phyloP scores from a whole-genome alignment of 2,113 vertebrate genomes.

The Pygoscelis antarcticus region DNA sequence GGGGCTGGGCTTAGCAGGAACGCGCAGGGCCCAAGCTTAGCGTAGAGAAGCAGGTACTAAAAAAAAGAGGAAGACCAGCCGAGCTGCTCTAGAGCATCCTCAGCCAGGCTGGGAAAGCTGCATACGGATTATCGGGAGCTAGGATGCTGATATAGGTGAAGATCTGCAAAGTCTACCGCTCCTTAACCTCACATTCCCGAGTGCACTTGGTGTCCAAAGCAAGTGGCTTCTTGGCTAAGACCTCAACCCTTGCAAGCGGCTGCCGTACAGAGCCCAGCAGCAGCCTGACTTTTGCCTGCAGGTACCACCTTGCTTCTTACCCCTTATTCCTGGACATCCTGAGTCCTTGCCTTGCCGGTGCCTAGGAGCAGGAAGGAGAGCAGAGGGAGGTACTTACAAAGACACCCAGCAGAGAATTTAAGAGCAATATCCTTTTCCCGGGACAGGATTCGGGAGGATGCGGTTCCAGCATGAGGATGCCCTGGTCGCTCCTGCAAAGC shows the following conservation, averaged over 20 bases:
- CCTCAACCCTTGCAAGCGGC: background rate
- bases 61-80: background rate
- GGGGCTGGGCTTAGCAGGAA: background rate
- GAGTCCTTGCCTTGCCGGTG: background rate
- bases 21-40: background rate
- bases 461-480: background rate
- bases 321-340: background rate
- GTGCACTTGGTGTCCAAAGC: background rate
- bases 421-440: constrained; percentile 4
- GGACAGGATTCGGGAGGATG: background rate
- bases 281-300: background rate
- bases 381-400: background rate
- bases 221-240: background rate
- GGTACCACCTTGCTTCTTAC: background rate
- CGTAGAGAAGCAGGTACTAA: background rate
- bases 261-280: background rate
- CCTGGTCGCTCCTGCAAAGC: background rate
- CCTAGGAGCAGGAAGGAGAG: background rate
- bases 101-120: background rate
- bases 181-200: accelerated
- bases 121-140: background rate
- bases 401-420: constrained; percentile 35
- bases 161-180: background rate
- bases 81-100: background rate
- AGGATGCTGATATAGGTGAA: background rate